phyloP scores from a whole-genome alignment of 1,140 invertebrate species.

The Wiebesia pumilae region DNA sequence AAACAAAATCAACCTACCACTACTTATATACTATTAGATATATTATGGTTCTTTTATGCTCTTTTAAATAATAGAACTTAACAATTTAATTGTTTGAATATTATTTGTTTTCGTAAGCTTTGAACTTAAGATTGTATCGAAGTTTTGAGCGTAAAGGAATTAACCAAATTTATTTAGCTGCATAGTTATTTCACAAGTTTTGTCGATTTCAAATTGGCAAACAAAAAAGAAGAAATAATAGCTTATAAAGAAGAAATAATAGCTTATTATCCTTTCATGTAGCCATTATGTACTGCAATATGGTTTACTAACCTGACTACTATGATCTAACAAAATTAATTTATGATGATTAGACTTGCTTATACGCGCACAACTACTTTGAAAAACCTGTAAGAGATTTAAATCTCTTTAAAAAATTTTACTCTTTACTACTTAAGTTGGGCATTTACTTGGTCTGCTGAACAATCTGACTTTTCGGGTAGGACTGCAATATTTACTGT shows the following conservation, averaged over 20 bases:
- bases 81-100: not conserved
- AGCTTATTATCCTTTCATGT: not conserved
- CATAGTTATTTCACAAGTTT: not conserved
- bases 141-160: slow-evolving; percentile 19
- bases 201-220: not conserved
- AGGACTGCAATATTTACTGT: slow-evolving; percentile 47
- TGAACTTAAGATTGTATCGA: not conserved
- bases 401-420: slow-evolving; percentile 8
- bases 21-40: not conserved
- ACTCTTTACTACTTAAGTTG: slow-evolving; percentile 56
- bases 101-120: not conserved
- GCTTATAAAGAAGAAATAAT: not conserved
- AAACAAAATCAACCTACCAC: not conserved
- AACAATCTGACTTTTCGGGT: slow-evolving; percentile 26
- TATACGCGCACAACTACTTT: not conserved
- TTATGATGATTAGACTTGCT: slow-evolving; percentile 8
- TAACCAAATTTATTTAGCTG: not conserved
- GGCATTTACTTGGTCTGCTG: slow-evolving; percentile 71
- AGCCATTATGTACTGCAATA: not conserved
- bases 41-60: slow-evolving; percentile 17
- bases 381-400: slow-evolving; percentile 3
- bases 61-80: not conserved
- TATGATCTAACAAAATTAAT: slow-evolving; percentile 25
- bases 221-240: slow-evolving; percentile 4
- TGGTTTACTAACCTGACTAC: slow-evolving; percentile 34